Conservation (phyloP, 2,113 vertebrate species). For the Corythornis madagascariensis region DNA sequence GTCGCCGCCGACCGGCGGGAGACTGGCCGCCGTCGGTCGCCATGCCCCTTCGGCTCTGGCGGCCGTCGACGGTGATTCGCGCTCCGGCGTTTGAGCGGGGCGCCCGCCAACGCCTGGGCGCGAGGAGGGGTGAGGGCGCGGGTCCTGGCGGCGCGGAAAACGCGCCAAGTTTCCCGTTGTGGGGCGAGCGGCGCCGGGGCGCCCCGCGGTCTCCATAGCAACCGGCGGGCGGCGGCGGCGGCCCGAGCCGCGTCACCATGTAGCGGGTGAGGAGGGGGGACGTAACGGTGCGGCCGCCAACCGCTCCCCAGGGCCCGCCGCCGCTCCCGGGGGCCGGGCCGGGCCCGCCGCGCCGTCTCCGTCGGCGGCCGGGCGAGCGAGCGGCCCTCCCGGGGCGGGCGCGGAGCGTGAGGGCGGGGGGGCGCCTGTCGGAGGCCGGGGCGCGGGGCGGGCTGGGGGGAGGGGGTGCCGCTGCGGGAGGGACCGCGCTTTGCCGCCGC, state of each 20-base stretch:
- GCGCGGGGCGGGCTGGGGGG: background rate
- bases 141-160: constrained; percentile 17
- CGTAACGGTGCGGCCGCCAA: background rate
- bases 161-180: constrained; percentile 31
- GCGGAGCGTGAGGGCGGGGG: background rate
- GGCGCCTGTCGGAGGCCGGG: background rate
- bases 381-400: background rate
- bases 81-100: background rate
- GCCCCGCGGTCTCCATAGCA: background rate
- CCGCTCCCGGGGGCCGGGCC: background rate
- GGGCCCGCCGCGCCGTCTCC: background rate
- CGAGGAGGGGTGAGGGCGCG: background rate
- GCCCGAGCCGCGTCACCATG: background rate
- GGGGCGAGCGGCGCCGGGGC: background rate
- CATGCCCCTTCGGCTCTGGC: accelerated
- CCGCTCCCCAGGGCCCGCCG: background rate
- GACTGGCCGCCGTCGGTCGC: accelerated
- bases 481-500: background rate
- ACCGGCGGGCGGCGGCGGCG: background rate
- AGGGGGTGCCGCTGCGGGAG: background rate
- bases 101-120: background rate
- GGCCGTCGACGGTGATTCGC: background rate
- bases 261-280: background rate
- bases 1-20: background rate
- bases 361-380: background rate